Evolutionary conservation across 2,113 vertebrate species (phyloP).

Genomic region (Balaeniceps rex): DNA sequence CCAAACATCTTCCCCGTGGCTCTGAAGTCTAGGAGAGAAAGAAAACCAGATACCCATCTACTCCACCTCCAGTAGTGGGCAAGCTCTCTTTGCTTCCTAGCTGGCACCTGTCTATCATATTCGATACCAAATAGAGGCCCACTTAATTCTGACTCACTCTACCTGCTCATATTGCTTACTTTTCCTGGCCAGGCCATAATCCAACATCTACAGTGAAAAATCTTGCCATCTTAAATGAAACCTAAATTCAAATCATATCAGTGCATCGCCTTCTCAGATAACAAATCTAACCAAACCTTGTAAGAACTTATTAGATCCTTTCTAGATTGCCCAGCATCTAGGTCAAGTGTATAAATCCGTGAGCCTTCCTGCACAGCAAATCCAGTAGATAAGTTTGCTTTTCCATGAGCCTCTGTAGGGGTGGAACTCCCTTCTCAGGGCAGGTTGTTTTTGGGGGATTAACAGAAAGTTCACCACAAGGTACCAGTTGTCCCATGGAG

Average conservation of each 20-base stretch:
- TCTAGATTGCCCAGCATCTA: background rate
- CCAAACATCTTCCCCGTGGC: background rate
- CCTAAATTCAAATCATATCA: background rate
- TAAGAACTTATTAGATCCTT: background rate
- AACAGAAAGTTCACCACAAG: background rate
- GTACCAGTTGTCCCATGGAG: background rate
- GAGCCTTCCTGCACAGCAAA: background rate
- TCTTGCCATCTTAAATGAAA: slow-evolving; percentile 16
- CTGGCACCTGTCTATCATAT: background rate
- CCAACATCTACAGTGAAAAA: background rate
- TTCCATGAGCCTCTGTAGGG: background rate
- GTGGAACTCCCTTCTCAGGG: background rate
- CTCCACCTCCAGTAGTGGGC: background rate
- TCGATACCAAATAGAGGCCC: background rate
- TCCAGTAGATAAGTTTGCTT: background rate
- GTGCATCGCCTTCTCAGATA: background rate
- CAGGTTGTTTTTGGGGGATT: background rate
- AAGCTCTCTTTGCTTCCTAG: background rate
- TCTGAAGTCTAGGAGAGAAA: background rate
- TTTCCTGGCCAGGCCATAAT: background rate
- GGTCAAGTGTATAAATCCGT: background rate
- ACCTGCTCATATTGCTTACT: background rate
- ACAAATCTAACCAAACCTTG: background rate
- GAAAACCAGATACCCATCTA: background rate
- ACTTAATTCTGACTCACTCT: background rate